These are phyloP conservation scores for Pipistrellus nathusii DNA, from an alignment of 2,797 vertebrate species.

Conservation along the genomic window DNA sequence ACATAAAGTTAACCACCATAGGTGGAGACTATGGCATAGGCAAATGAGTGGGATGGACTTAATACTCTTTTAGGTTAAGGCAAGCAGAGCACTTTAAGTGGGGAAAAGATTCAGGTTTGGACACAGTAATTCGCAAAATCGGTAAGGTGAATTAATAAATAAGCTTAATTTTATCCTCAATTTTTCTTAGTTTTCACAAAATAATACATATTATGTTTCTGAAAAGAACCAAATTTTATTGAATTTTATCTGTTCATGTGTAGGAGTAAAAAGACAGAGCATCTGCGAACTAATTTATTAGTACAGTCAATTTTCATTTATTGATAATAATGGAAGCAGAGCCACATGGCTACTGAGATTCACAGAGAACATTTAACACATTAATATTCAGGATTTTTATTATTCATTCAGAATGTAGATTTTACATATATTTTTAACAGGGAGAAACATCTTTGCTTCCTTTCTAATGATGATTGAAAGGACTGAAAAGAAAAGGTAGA, in stretches of 20 bases:
- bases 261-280: slow-evolving; percentile 76
- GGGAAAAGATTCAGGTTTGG: background rate
- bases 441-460: slow-evolving; percentile 27
- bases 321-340: slow-evolving; percentile 66
- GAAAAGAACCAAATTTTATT: slow-evolving; percentile 66
- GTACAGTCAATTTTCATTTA: slow-evolving; percentile 68
- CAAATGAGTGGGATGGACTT: background rate
- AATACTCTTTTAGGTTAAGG: background rate
- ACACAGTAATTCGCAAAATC: background rate
- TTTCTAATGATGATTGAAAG: slow-evolving; percentile 32
- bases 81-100: background rate
- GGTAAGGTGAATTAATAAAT: background rate
- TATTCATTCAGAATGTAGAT: background rate
- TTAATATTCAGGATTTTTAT: slow-evolving; percentile 23
- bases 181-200: slow-evolving; percentile 62
- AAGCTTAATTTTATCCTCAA: slow-evolving; percentile 39
- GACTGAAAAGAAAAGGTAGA: background rate
- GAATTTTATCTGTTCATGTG: slow-evolving; percentile 73
- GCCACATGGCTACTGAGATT: slow-evolving; percentile 53
- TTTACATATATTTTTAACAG: slow-evolving; percentile 22
- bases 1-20: background rate
- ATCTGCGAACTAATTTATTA: slow-evolving; percentile 78
- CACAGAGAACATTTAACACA: slow-evolving; percentile 26
- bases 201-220: slow-evolving; percentile 64
- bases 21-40: background rate